Conservation (phyloP, 2,113 vertebrate species). For the Hypanus sabinus region DNA sequence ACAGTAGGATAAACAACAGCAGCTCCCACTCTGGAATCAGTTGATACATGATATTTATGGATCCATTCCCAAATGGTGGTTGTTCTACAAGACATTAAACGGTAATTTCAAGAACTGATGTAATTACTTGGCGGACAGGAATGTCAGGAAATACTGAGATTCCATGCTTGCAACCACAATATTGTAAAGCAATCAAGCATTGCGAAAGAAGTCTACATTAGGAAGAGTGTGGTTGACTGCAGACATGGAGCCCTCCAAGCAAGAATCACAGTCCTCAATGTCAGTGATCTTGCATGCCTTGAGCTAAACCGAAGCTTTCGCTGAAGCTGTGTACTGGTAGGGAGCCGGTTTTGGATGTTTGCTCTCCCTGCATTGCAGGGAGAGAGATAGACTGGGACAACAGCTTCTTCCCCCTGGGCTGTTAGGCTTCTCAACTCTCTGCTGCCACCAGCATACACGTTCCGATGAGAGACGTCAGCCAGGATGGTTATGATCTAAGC, state of each 20-base stretch:
- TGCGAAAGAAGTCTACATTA: neutral
- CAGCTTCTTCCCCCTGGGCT: no score
- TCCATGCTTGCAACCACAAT: neutral
- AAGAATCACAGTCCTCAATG: neutral
- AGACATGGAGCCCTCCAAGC: neutral
- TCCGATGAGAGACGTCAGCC: no score
- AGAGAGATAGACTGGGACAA: no score
- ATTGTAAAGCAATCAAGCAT: conserved; percentile 2
- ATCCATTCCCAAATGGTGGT: neutral
- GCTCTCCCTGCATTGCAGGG: neutral
- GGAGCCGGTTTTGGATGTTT: neutral
- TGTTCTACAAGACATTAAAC: neutral
- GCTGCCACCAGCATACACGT: no score
- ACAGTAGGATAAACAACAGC: neutral
- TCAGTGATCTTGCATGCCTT: neutral
- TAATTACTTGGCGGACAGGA: neutral
- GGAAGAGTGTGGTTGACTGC: neutral
- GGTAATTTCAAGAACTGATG: conserved; percentile 21
- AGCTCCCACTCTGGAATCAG: neutral
- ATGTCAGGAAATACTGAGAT: neutral
- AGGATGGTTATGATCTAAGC: no score
- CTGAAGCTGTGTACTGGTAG: neutral
- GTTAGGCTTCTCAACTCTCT: no score
- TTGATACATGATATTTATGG: neutral
- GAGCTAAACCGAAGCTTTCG: neutral